Conservation (phyloP, 2,888 invertebrate species). For the Nomada fucata region DNA sequence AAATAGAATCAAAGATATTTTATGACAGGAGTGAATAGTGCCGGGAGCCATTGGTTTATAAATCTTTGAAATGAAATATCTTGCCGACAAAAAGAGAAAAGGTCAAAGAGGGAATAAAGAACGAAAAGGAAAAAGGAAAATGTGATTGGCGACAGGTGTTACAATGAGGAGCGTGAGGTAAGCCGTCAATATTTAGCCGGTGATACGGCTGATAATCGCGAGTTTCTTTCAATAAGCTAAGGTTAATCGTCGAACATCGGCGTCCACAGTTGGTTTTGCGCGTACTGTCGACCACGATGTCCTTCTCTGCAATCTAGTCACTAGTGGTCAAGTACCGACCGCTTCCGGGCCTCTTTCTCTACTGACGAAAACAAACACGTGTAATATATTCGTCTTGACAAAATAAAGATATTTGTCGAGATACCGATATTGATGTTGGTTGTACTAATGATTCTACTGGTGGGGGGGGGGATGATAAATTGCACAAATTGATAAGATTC, state of each 20-base stretch:
- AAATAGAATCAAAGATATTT: too few relatives aligned
- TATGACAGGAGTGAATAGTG: background rate
- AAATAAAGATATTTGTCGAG: slow-evolving; percentile 1
- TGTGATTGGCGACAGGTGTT: too few relatives aligned
- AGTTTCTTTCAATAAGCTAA: slow-evolving; percentile 32
- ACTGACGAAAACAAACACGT: background rate
- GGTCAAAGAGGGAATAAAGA: background rate
- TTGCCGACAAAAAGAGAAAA: background rate
- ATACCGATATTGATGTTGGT: background rate
- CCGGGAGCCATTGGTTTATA: background rate
- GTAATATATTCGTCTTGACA: background rate
- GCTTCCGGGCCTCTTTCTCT: background rate
- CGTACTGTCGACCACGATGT: slow-evolving; percentile 10
- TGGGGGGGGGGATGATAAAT: background rate
- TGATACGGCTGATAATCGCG: slow-evolving; percentile 30
- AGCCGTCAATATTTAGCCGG: background rate
- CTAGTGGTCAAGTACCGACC: slow-evolving; percentile 3
- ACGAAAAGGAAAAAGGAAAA: background rate
- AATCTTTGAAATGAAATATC: background rate
- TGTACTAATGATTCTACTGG: background rate
- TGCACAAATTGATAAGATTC: background rate
- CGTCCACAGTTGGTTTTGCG: background rate
- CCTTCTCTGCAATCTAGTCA: slow-evolving; percentile 15
- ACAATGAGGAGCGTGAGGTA: background rate
- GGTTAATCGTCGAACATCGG: slow-evolving; percentile 18